Conservation (phyloP, 2,888 invertebrate species). For the Drosophila melanosoma region DNA sequence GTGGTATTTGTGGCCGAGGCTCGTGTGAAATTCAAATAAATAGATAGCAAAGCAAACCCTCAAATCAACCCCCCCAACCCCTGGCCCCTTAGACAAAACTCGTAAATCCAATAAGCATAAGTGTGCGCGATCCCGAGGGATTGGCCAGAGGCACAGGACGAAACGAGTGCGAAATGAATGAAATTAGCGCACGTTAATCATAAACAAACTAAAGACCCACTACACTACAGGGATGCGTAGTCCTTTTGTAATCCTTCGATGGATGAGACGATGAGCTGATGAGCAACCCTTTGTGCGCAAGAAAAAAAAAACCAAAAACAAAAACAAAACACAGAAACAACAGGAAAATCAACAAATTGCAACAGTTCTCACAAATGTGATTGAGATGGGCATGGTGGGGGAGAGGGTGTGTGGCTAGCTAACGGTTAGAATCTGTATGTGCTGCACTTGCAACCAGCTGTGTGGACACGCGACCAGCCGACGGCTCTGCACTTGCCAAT, state of each 20-base stretch:
- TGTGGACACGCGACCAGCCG: slow-evolving; percentile 61
- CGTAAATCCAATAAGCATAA: slow-evolving; percentile 75
- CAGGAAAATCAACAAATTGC: slow-evolving; percentile 62
- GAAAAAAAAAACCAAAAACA: not conserved
- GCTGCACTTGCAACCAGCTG: slow-evolving; percentile 66
- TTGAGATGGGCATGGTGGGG: not conserved
- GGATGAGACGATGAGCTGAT: slow-evolving; percentile 17
- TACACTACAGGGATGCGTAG: not conserved
- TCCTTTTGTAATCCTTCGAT: not conserved
- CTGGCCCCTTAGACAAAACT: not conserved
- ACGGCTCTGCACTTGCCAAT: slow-evolving; percentile 73
- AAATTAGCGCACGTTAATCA: slow-evolving; percentile 80
- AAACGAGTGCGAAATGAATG: slow-evolving; percentile 74
- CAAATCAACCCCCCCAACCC: not conserved
- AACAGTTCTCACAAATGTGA: slow-evolving; percentile 71
- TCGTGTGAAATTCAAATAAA: slow-evolving; percentile 65
- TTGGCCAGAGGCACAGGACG: slow-evolving; percentile 3
- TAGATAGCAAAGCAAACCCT: slow-evolving; percentile 41
- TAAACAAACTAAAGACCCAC: slow-evolving; percentile 70
- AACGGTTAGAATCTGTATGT: not conserved
- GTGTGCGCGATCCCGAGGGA: slow-evolving; percentile 68
- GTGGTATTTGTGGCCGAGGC: slow-evolving; percentile 51
- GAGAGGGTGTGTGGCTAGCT: not conserved
- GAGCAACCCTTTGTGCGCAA: slow-evolving; percentile 60
- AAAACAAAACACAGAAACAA: slow-evolving; percentile 4